Percentiles rank a stretch among this genome's conserved stretches.
Conservation (phyloP, 2,888 invertebrate species). For the Trachelus tabidus region DNA sequence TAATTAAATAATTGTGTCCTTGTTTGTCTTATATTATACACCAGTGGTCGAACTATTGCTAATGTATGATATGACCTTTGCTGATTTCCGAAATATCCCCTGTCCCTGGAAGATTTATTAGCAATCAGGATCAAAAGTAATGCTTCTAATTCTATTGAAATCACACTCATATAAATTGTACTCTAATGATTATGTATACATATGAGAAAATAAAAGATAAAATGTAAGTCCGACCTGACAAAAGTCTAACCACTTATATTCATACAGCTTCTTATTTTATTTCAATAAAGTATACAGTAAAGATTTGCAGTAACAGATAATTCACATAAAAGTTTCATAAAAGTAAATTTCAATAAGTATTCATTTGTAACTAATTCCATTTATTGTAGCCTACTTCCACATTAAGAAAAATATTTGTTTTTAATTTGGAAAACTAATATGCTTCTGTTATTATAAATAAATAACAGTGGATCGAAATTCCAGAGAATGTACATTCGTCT, state of each 20-base stretch:
- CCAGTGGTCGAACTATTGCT: slow-evolving; percentile 30
- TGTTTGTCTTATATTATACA: not conserved
- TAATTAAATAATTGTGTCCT: not conserved
- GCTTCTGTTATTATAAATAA: not conserved
- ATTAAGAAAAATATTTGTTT: not conserved
- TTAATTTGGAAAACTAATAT: not conserved
- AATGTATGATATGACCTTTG: slow-evolving; percentile 44
- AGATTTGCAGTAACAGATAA: not conserved
- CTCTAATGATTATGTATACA: not conserved
- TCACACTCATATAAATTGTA: not conserved
- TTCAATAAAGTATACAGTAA: not conserved
- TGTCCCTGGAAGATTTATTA: slow-evolving; percentile 40
- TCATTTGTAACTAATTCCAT: not conserved
- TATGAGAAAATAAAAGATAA: not conserved
- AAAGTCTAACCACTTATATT: no score
- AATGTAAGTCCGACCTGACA: not conserved
- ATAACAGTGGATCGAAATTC: not conserved
- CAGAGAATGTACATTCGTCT: not conserved
- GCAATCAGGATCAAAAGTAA: not conserved
- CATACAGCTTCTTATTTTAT: not conserved
- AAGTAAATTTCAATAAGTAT: not conserved
- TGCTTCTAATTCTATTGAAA: not conserved
- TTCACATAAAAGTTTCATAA: no score
- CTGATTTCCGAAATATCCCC: slow-evolving; percentile 37
- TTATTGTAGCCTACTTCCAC: not conserved